Conservation (phyloP, 2,888 invertebrate species). For the Ariolimax columbianus region DNA sequence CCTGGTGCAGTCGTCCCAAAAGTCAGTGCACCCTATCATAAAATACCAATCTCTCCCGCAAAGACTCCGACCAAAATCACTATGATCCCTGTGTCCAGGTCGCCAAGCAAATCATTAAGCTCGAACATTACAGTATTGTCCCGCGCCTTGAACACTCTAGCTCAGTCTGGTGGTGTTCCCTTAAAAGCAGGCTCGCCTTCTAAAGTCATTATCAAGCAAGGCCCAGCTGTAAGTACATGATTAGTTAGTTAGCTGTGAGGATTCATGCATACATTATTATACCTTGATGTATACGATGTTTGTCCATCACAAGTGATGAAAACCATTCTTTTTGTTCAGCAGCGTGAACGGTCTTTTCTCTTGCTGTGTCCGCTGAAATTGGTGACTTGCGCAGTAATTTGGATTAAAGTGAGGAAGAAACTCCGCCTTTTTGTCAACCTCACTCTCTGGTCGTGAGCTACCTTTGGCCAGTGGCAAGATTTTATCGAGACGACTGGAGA, state of each 20-base stretch:
- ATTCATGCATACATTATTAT: too few relatives aligned
- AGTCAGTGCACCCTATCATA: slow-evolving; percentile 66
- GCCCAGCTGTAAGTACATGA: slow-evolving; percentile 51
- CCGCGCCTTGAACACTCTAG: slow-evolving; percentile 57
- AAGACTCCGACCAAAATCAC: slow-evolving; percentile 81
- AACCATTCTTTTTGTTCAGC: too few relatives aligned
- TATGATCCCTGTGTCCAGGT: slow-evolving; percentile 82
- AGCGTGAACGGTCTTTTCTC: too few relatives aligned
- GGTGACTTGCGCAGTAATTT: too few relatives aligned
- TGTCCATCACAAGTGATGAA: too few relatives aligned
- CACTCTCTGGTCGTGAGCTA: too few relatives aligned
- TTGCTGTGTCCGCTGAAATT: too few relatives aligned
- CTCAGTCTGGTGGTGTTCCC: slow-evolving; percentile 52
- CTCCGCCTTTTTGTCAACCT: too few relatives aligned
- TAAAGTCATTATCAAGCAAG: slow-evolving; percentile 76
- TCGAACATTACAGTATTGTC: slow-evolving; percentile 60
- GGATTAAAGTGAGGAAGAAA: too few relatives aligned
- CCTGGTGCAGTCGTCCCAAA: slow-evolving; percentile 66
- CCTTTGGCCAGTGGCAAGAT: too few relatives aligned
- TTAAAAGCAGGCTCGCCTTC: slow-evolving; percentile 73
- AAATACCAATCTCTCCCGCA: slow-evolving; percentile 75
- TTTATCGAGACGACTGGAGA: too few relatives aligned
- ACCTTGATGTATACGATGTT: too few relatives aligned
- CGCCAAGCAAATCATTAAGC: slow-evolving; percentile 79
- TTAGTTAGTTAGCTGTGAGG: background rate